Percentiles rank a stretch among this genome's conserved stretches.
These are phyloP conservation scores for Rachycentron canadum DNA, from an alignment of 2,797 vertebrate genomes.

Conservation along the genomic window DNA sequence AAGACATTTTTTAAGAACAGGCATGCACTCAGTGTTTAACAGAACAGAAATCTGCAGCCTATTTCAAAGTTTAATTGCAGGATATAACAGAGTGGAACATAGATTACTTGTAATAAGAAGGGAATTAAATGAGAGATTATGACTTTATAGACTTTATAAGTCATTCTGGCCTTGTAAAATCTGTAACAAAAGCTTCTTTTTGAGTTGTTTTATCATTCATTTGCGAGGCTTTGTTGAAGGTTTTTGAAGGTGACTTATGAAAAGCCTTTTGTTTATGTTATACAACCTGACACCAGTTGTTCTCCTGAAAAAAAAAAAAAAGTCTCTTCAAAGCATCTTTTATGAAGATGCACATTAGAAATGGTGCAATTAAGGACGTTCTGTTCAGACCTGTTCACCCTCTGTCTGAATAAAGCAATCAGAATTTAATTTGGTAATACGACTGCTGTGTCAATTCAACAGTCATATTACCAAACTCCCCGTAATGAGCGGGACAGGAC, in stretches of 20 bases:
- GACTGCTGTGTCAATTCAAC: constrained; percentile 60
- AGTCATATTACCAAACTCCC: constrained; percentile 59
- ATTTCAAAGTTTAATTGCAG: constrained; percentile 18
- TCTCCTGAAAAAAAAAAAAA: constrained; percentile 16
- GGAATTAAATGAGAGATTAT: constrained; percentile 9
- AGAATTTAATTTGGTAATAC: constrained; percentile 64
- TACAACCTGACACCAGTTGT: constrained; percentile 43
- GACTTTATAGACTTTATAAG: constrained; percentile 12
- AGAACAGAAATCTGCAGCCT: constrained; percentile 31
- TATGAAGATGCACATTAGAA: constrained; percentile 38
- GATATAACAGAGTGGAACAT: constrained; percentile 18
- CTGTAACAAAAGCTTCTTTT: constrained; percentile 34
- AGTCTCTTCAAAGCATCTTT: constrained; percentile 27
- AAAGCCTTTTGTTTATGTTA: constrained; percentile 48
- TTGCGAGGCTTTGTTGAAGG: constrained; percentile 26
- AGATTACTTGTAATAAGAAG: constrained; percentile 23
- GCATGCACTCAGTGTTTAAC: constrained; percentile 24
- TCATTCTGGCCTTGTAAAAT: constrained; percentile 28
- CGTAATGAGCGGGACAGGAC: constrained; percentile 71
- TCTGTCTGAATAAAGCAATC: constrained; percentile 67
- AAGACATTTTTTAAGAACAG: constrained; percentile 25
- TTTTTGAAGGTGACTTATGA: constrained; percentile 34
- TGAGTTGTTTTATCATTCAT: constrained; percentile 30
- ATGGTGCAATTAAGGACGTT: constrained; percentile 40
- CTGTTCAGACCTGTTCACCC: constrained; percentile 46